phyloP scores from a whole-genome alignment of 2,888 invertebrate genomes.

The Latrodectus elegans region DNA sequence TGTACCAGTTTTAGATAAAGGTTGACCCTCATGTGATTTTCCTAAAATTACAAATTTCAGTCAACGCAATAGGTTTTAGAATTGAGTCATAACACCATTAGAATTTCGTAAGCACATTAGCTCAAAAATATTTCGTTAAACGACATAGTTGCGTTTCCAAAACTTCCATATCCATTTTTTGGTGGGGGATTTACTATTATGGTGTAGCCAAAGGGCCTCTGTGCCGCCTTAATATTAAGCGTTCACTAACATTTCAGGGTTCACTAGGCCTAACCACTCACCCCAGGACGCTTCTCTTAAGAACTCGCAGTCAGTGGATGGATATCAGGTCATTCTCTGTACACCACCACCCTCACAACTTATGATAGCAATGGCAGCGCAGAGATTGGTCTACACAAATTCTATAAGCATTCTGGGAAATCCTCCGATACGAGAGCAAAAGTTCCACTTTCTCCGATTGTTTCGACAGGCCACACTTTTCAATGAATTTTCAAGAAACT shows the following conservation, averaged over 20 bases:
- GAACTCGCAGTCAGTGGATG: constrained; percentile 82
- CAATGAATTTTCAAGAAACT: constrained; percentile 80
- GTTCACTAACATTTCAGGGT: constrained; percentile 70
- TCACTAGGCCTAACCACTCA: constrained; percentile 69
- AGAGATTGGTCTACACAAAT: constrained; percentile 83
- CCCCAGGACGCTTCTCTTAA: constrained; percentile 74
- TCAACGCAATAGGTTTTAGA: too few relatives aligned
- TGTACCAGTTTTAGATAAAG: too few relatives aligned
- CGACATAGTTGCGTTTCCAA: too few relatives aligned
- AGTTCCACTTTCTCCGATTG: constrained; percentile 54
- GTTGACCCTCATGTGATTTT: too few relatives aligned
- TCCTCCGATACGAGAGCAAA: constrained; percentile 77
- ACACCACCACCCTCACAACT: constrained; percentile 92
- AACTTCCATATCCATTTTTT: constrained; percentile 4
- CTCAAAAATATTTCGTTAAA: too few relatives aligned
- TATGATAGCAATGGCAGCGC: constrained; percentile 79
- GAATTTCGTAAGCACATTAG: too few relatives aligned
- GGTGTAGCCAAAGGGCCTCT: constrained; percentile 58
- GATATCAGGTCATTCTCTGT: constrained; percentile 87
- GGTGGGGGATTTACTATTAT: constrained; percentile 57
- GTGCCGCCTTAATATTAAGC: constrained; percentile 60
- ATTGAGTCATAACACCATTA: too few relatives aligned
- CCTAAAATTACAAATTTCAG: too few relatives aligned
- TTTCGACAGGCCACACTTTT: constrained; percentile 44
- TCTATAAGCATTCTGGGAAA: constrained; percentile 94